Conservation (phyloP, 2,797 vertebrate species). For the Brachyalestes nurse region DNA sequence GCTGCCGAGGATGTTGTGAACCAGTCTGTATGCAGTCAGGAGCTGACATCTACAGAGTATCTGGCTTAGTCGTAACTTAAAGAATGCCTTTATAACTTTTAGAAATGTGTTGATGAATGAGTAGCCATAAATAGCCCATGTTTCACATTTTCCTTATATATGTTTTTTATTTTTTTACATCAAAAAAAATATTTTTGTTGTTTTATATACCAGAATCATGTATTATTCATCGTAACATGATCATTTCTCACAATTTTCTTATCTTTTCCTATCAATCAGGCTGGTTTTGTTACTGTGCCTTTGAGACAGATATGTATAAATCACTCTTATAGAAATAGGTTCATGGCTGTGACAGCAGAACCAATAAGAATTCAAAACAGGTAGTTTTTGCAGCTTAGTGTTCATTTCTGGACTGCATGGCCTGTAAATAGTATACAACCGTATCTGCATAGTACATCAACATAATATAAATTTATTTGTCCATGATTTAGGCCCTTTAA, state of each 20-base stretch:
- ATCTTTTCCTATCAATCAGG: neutral
- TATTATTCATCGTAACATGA: too few relatives aligned
- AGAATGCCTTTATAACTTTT: neutral
- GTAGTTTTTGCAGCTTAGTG: neutral
- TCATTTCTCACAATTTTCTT: too few relatives aligned
- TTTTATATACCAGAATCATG: too few relatives aligned
- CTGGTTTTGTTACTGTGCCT: neutral
- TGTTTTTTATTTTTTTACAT: too few relatives aligned
- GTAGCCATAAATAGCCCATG: neutral
- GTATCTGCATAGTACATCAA: neutral
- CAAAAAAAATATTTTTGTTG: too few relatives aligned
- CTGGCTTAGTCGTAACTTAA: neutral
- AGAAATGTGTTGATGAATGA: too few relatives aligned
- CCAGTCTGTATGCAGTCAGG: slow-evolving; percentile 3
- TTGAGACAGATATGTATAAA: neutral
- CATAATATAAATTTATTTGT: too few relatives aligned
- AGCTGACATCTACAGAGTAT: slow-evolving; percentile 1
- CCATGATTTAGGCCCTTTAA: neutral
- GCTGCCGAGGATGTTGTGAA: neutral
- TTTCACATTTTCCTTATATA: neutral
- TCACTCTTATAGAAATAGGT: neutral
- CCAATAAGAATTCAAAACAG: neutral
- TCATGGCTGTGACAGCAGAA: neutral
- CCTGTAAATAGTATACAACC: neutral
- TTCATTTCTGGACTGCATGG: neutral